Conservation (phyloP, 2,113 vertebrate species). For the Ptilonorhynchus violaceus region DNA sequence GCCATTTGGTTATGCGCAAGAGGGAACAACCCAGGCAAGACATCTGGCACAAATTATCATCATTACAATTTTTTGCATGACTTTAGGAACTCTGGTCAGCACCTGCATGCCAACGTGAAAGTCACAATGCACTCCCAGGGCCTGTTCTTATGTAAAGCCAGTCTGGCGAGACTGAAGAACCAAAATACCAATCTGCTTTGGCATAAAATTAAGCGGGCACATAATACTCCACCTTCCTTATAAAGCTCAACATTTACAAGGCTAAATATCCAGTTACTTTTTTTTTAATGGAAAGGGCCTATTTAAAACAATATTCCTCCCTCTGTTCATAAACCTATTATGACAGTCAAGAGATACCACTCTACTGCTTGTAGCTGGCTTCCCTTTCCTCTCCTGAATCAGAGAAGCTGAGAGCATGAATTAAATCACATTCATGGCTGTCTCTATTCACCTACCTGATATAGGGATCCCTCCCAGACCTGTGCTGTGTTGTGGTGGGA, state of each 20-base stretch:
- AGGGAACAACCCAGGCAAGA: constrained; percentile 34
- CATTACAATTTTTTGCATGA: not conserved
- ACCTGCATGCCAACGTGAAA: not conserved
- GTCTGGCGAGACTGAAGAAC: not conserved
- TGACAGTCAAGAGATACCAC: not conserved
- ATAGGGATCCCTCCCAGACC: constrained; percentile 98
- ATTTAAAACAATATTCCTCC: not conserved
- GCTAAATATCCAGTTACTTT: constrained; percentile 52
- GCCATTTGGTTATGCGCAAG: not conserved
- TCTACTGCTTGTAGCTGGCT: constrained; percentile 10
- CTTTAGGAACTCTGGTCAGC: constrained; percentile 34
- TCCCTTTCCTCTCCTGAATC: constrained; percentile 11
- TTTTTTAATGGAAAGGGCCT: not conserved
- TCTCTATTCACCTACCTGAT: constrained; percentile 85
- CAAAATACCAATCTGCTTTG: constrained; percentile 47
- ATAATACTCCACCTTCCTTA: constrained; percentile 82
- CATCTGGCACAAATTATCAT: constrained; percentile 30
- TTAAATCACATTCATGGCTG: constrained; percentile 4
- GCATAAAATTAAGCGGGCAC: constrained; percentile 61
- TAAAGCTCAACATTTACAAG: constrained; percentile 84
- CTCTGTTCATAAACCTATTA: not conserved
- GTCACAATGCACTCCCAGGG: not conserved
- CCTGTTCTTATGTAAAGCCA: not conserved
- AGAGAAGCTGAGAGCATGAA: constrained; percentile 54
- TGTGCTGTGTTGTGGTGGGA: constrained; percentile 94